phyloP scores from a whole-genome alignment of 2,113 vertebrate species.

The Columba janthina region DNA sequence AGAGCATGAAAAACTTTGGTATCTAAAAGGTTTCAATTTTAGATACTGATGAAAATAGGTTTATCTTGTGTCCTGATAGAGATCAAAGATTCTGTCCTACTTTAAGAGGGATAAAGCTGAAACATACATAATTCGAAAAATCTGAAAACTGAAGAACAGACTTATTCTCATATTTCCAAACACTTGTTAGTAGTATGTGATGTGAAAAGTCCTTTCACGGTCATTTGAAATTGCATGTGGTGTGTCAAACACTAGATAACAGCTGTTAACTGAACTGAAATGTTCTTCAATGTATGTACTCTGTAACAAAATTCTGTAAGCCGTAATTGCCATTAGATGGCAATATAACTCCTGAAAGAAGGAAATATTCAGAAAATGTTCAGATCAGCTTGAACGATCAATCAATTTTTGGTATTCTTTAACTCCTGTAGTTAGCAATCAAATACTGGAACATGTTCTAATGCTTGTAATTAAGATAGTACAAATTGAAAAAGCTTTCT shows the following conservation, averaged over 20 bases:
- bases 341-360: conserved; percentile 14
- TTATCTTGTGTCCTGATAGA: neutral
- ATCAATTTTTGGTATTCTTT: neutral
- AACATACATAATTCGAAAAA: neutral
- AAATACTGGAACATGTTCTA: neutral
- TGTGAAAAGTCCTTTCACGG: neutral
- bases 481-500: neutral
- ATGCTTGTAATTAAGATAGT: neutral
- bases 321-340: conserved; percentile 54
- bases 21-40: neutral
- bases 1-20: neutral
- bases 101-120: neutral
- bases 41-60: neutral
- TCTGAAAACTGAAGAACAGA: neutral
- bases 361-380: neutral
- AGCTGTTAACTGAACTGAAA: neutral
- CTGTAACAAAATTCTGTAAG: neutral
- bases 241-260: neutral
- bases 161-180: neutral
- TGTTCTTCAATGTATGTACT: neutral
- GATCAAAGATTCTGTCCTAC: neutral
- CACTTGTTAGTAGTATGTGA: neutral
- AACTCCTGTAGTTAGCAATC: neutral
- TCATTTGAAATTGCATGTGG: neutral
- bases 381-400: neutral